Base-by-base conservation (phyloP, 2,888 invertebrate genomes). In the Drosophila nigricruria region DNA sequence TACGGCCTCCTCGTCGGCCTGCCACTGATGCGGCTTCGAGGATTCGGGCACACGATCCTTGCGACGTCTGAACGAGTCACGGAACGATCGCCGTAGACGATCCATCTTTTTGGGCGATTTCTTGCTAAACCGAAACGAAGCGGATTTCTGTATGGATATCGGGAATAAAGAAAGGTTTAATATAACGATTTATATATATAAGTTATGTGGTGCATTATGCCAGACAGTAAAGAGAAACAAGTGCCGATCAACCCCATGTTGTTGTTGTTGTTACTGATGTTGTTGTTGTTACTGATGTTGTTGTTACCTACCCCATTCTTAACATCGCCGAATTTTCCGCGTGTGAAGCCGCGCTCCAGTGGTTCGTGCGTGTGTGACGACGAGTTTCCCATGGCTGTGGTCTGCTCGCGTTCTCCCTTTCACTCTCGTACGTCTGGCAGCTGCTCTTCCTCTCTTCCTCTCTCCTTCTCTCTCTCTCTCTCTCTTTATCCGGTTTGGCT, bases 11-110 rank as follows among this genome's bases (percentile, higher is more conserved):
- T 99, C 99, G 93, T 99, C 99, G 43, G 98, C 97, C 93, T 98
- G 98, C 99, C 99, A 99, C 92, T 98, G 98, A 93, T 98, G 98
- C 36, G 98, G 98, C 92, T 98, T 98, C 71, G 97, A 97, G 75
- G 97, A 97, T 94, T 98, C 98, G 8, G 97, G 97, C 61, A 97
- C 95, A 64, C 95, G 95, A 91, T 96, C 96, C 95, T 98, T 98
- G 93, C 98, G 96, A 74, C 97, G 95, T 63, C 99, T 96, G 94
- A 98, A 98, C 76, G 98, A 98, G 93, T 98, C 98, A 79, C 98
- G 96, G 93, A 98, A 97, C 84, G 97, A 97, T 91, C 96, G 95
- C 90, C 97, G 95, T 89, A 98, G 94, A 89, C 97, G 95, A 94
- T 98, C 97, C 98, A 98, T 98, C 92, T 96, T 95, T 74, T 95